These are phyloP conservation scores for Hyles lineata DNA, from an alignment of 2,888 invertebrate species.

Conservation along the genomic window DNA sequence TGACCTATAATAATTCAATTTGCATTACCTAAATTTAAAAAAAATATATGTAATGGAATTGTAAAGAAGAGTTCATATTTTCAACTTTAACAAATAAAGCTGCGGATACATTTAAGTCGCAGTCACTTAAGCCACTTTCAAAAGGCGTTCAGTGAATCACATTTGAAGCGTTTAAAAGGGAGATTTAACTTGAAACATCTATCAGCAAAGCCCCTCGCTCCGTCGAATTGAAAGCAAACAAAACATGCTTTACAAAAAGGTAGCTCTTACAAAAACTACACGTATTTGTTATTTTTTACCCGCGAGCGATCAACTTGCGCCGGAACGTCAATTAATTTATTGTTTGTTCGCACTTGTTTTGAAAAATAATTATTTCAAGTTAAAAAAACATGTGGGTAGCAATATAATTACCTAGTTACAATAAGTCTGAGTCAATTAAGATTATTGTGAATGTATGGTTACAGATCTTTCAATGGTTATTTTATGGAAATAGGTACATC, in stretches of 20 bases:
- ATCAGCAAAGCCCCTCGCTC: slow-evolving; percentile 67
- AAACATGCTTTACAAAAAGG: slow-evolving; percentile 74
- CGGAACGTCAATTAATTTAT: slow-evolving; percentile 39
- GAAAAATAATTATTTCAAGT: neutral
- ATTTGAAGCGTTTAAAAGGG: slow-evolving; percentile 78
- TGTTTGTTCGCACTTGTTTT: slow-evolving; percentile 17
- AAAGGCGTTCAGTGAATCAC: slow-evolving; percentile 77
- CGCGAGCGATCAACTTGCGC: slow-evolving; percentile 52
- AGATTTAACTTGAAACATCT: slow-evolving; percentile 82
- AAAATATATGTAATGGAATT: no score
- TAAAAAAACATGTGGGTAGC: neutral
- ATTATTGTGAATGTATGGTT: no score
- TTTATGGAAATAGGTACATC: no score
- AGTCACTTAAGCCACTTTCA: slow-evolving; percentile 63
- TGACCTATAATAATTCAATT: no score
- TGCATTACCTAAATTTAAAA: no score
- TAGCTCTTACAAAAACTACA: slow-evolving; percentile 70
- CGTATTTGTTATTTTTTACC: slow-evolving; percentile 67
- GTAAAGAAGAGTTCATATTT: neutral
- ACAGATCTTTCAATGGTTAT: no score
- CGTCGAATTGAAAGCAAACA: slow-evolving; percentile 80
- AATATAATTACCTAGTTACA: neutral
- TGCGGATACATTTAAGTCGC: slow-evolving; percentile 56
- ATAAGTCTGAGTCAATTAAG: neutral
- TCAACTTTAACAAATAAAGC: slow-evolving; percentile 39